phyloP scores from a whole-genome alignment of 2,113 vertebrate species.

The Seriola dumerili region DNA sequence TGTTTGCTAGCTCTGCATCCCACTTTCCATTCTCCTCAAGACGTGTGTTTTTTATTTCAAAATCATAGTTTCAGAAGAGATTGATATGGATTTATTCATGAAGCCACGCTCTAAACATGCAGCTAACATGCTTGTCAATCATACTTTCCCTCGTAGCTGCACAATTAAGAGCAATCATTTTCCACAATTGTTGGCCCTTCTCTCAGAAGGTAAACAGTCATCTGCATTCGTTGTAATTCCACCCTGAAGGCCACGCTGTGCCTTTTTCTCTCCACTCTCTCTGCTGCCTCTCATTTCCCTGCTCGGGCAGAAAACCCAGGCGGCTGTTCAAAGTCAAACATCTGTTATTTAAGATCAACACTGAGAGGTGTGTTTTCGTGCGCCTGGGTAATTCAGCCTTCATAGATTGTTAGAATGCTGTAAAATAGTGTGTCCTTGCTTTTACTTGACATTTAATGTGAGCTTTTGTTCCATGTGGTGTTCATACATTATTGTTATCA shows the following conservation, averaged over 20 bases:
- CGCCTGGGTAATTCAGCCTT: neutral
- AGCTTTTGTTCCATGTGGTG: neutral
- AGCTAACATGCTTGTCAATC: slow-evolving; percentile 25
- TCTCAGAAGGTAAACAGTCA: slow-evolving; percentile 4
- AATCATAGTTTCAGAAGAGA: slow-evolving; percentile 29
- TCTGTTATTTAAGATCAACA: slow-evolving; percentile 25
- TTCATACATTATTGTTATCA: no score
- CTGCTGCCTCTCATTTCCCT: neutral
- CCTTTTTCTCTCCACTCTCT: neutral
- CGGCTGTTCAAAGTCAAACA: neutral
- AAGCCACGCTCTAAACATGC: slow-evolving; percentile 33
- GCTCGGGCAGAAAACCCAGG: slow-evolving; percentile 2
- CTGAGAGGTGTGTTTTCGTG: neutral
- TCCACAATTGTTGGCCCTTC: slow-evolving; percentile 12
- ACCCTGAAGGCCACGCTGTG: neutral
- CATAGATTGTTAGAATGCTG: neutral
- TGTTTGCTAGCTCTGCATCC: neutral
- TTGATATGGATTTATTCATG: slow-evolving; percentile 76
- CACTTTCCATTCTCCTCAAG: slow-evolving; percentile 8
- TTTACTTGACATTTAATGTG: neutral
- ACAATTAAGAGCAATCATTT: slow-evolving; percentile 50
- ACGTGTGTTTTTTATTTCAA: slow-evolving; percentile 35
- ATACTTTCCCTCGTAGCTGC: neutral
- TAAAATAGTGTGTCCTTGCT: neutral
- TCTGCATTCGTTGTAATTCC: neutral